Evolutionary conservation across 92 coral and sea anemone genomes (phyloP), one percentile per base, ranked within the genome.

Genomic region (Paramuricea clavata): DNA sequence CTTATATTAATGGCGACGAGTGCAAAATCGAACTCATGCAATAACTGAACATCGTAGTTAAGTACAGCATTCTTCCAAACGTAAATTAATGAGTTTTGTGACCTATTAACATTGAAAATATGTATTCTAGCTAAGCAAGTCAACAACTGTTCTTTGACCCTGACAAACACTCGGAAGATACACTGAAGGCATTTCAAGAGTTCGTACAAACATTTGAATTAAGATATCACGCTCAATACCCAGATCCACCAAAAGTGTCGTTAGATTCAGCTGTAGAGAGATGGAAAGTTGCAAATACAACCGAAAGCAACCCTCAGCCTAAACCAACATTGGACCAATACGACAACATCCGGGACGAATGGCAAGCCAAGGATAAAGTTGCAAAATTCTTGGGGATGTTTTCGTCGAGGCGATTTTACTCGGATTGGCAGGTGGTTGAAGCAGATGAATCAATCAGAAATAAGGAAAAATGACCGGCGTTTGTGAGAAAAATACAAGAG

Each of bases 191-290:
- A 17, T 68, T 68, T 16, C 23, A 32, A 4, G 74, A 68, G 39
- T 68, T 68, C 28, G 28, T 68, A 1, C 74, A 68, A n/a, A 26
- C 42, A 15, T 68, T 26, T 68, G 74, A 68, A 10, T 17, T 47
- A 15, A 47, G 54, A 47, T 47, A 47, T 47, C 7, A 47, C 13
- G 74, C 74, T 31, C 74, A 68, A 68, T 68, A 68, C 19, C 74
- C 74, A 23, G 39, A 68, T 68, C 47, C 42, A 23, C 65, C 65
- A 57, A 57, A 57, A 12, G 65, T 57, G 17, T 57, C 65, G 10
- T 27, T 68, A 4, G 74, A 23, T 68, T 2, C 74, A 15, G 74
- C 74, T 31, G 30, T 68, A 1, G 74, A 68, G 30, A 15, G 74
- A 15, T 68, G 74, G 74, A 68, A 68, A 5, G 21, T 68, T 17